Conservation (phyloP, 2,797 vertebrate species). For the Chaetodon trifasciatus region DNA sequence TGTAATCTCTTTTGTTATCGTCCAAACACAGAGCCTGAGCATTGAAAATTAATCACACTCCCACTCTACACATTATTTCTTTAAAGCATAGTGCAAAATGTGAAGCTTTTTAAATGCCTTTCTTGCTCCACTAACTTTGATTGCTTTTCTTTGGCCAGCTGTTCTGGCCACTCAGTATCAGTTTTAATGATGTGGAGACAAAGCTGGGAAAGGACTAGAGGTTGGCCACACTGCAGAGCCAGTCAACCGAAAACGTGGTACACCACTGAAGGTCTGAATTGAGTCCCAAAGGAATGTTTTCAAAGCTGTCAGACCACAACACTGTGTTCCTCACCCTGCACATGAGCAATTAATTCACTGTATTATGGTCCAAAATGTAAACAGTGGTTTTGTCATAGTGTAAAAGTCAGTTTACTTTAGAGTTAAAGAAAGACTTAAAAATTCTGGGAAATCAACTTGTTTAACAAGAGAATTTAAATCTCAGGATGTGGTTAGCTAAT, state of each 20-base stretch:
- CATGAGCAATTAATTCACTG: constrained; percentile 24
- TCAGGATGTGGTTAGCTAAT: not conserved
- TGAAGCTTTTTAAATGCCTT: constrained; percentile 63
- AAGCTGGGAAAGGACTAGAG: constrained; percentile 47
- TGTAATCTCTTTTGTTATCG: constrained; percentile 69
- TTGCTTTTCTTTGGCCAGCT: constrained; percentile 77
- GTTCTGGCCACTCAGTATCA: constrained; percentile 68
- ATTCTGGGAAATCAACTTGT: not conserved
- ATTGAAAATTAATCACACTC: constrained; percentile 70
- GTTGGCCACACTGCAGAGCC: constrained; percentile 52
- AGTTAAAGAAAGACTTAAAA: not conserved
- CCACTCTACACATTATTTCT: constrained; percentile 52
- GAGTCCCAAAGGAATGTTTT: constrained; percentile 47
- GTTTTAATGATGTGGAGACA: constrained; percentile 76
- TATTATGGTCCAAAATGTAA: constrained; percentile 13
- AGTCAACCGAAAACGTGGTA: constrained; percentile 55
- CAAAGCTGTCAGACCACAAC: constrained; percentile 35
- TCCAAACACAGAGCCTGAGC: constrained; percentile 45
- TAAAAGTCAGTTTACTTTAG: not conserved
- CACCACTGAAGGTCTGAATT: constrained; percentile 48
- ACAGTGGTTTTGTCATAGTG: not conserved
- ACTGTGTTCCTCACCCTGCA: constrained; percentile 17
- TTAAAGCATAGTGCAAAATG: constrained; percentile 52
- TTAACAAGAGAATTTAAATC: not conserved
- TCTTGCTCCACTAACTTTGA: constrained; percentile 79